Percentiles rank a stretch among this genome's conserved stretches.
These are phyloP conservation scores for Catocala nupta DNA, from an alignment of 2,888 invertebrate genomes.

Conservation along the genomic window DNA sequence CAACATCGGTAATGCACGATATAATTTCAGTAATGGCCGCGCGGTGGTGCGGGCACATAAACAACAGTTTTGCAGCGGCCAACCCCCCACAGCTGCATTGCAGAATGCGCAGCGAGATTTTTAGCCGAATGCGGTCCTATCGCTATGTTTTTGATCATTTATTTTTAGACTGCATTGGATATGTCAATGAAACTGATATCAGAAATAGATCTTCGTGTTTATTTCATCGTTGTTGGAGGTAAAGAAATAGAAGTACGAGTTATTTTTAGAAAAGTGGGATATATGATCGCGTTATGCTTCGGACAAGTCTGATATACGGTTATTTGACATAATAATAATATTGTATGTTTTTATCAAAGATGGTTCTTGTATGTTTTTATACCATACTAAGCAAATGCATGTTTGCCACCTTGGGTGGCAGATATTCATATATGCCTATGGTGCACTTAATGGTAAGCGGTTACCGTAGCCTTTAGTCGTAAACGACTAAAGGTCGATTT, in stretches of 20 bases:
- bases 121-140: conserved; percentile 48
- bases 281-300: no score
- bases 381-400: no score
- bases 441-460: no score
- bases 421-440: no score
- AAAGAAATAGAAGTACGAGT: background rate
- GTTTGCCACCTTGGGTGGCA: no score
- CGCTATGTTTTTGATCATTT: conserved; percentile 19
- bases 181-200: background rate
- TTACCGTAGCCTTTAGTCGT: no score
- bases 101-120: conserved; percentile 51
- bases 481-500: no score
- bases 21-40: conserved; percentile 49
- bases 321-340: no score
- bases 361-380: no score
- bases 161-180: conserved; percentile 15
- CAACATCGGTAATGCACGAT: conserved; percentile 45
- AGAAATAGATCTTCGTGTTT: background rate
- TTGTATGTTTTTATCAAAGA: no score
- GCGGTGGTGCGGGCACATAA: conserved; percentile 53
- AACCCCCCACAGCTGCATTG: conserved; percentile 49
- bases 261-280: background rate
- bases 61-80: conserved; percentile 60
- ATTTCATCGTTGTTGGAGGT: background rate
- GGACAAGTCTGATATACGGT: no score